phyloP scores from a whole-genome alignment of 1,140 invertebrate species.

The Adelges cooleyi region DNA sequence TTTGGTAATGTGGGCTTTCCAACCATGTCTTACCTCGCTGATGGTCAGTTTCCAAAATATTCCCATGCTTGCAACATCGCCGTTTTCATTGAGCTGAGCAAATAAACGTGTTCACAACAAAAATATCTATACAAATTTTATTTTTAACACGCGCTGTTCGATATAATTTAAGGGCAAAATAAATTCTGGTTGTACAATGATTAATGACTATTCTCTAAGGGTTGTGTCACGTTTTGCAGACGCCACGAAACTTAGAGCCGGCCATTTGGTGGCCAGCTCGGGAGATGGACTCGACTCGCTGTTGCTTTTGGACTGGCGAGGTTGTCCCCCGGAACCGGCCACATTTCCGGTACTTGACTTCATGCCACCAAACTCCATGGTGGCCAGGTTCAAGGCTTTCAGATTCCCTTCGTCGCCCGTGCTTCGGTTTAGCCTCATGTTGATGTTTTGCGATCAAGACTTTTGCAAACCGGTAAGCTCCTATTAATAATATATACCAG shows the following conservation, averaged over 20 bases:
- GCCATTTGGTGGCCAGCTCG: constrained; percentile 45
- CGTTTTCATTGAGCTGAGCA: too few relatives aligned
- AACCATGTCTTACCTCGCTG: too few relatives aligned
- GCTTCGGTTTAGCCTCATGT: constrained; percentile 54
- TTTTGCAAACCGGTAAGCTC: constrained; percentile 43
- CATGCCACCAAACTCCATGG: constrained; percentile 38
- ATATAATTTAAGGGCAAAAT: too few relatives aligned
- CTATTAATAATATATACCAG: background rate
- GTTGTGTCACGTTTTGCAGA: too few relatives aligned
- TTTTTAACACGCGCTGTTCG: too few relatives aligned
- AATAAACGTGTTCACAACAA: too few relatives aligned
- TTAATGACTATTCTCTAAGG: background rate
- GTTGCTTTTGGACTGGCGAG: constrained; percentile 42
- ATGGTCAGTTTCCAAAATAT: too few relatives aligned
- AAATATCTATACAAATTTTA: too few relatives aligned
- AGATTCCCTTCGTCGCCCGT: constrained; percentile 56
- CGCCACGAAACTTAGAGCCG: constrained; percentile 44
- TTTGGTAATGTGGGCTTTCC: too few relatives aligned
- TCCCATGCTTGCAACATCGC: too few relatives aligned
- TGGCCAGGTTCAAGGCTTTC: constrained; percentile 49
- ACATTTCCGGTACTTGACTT: constrained; percentile 44
- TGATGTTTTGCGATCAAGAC: constrained; percentile 51
- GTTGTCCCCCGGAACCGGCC: constrained; percentile 44
- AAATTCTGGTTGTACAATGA: too few relatives aligned
- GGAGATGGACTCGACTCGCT: constrained; percentile 42